Base-by-base conservation (phyloP, 2,888 invertebrate species). In the Toxonevra muliebris region DNA sequence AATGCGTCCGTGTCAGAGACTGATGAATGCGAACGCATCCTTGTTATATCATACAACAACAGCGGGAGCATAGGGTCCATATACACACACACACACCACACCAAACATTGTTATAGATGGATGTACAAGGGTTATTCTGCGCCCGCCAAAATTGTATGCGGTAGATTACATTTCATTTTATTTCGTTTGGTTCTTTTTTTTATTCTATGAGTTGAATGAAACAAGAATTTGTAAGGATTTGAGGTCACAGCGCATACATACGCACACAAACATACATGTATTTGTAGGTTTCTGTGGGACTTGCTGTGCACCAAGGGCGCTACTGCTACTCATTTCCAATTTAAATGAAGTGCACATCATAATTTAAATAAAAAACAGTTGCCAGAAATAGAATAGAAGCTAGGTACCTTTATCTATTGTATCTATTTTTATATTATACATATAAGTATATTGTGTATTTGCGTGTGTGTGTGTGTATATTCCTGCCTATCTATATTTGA, bases 211-310 rank as follows among this genome's bases (percentile, higher is more conserved):
- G 64, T 58, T 70, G 66, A 67, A 66, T 67, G 66, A 70, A 72
- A 69, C 68, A 71, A 72, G 71, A 59, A 58, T 66, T 61, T 70
- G 65, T 70, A 69, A 66, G 69, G 72, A 71, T 74, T 74, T 74
- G 71, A 62, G 72, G 72, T 72, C 71, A 64, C 61, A 20, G 55
- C 41, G 63, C 60, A 52, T 66, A 65, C 52, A 53, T 45, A 63
- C 13, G 50, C 62, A 65, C 11, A 20, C 55, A 10, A 15, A 13
- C 13, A 48, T 48, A 48, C 30, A 59, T 62, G 48, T 48, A 10
- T 48, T 7, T 15, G 48, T 5, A 48, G 11, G 66, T 66, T 65
- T 19, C 53, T 45, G 48, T 15, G 8, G 11, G 15, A 15, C 68
- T 66, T 61, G 40, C 45, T 45, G 48, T 19, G 54, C 50, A 41